These are phyloP conservation scores for Heterodera carotae DNA, from an alignment of 1,140 invertebrate species.

Conservation along the genomic window DNA sequence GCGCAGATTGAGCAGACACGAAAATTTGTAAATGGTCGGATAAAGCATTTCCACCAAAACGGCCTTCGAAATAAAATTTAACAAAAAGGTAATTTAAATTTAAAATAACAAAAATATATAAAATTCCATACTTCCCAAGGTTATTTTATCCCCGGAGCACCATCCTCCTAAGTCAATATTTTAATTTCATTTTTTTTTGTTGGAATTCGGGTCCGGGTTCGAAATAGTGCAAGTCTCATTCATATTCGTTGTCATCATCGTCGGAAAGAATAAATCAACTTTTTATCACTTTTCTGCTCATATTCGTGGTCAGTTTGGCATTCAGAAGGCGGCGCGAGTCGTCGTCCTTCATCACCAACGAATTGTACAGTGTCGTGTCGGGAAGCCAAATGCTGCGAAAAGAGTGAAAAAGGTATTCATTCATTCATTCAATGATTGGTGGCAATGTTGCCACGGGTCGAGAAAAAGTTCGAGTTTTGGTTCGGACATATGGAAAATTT, in stretches of 20 bases:
- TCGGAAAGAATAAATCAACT: too few relatives aligned
- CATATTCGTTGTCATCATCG: too few relatives aligned
- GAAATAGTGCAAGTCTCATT: too few relatives aligned
- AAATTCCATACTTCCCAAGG: too few relatives aligned
- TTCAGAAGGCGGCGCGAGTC: constrained; percentile 63
- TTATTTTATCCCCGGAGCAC: too few relatives aligned
- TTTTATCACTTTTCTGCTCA: constrained; percentile 16
- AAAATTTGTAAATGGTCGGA: constrained; percentile 64
- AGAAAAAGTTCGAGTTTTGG: too few relatives aligned
- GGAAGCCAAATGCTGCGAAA: constrained; percentile 49
- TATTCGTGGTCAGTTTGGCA: constrained; percentile 62
- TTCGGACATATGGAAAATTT: too few relatives aligned
- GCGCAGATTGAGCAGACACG: constrained; percentile 59
- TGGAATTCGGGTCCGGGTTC: too few relatives aligned
- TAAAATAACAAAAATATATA: background rate
- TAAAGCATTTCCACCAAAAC: constrained; percentile 61
- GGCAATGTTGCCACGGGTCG: too few relatives aligned
- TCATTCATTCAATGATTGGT: too few relatives aligned
- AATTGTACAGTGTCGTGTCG: constrained; percentile 42
- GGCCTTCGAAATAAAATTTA: constrained; percentile 40
- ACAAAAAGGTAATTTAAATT: background rate
- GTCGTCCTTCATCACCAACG: constrained; percentile 64
- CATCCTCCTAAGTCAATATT: too few relatives aligned
- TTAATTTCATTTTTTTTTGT: too few relatives aligned
- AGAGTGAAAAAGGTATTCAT: background rate